Base-by-base conservation (phyloP, 2,797 vertebrate species). In the Microtus obscurus region DNA sequence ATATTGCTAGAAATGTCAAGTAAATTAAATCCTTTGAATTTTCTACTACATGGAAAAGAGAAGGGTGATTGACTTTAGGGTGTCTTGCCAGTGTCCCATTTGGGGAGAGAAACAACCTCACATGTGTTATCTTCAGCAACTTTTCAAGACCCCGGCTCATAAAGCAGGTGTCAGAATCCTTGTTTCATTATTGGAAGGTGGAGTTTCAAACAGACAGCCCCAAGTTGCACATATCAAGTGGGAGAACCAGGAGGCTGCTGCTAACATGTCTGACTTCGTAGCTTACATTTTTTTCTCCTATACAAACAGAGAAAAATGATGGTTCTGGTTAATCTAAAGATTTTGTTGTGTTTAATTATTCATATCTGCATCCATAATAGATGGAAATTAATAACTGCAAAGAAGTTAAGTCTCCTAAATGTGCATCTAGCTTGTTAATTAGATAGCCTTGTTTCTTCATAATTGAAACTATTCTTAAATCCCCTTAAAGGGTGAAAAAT, bases 381-480 rank as follows among this genome's bases (percentile, higher is more conserved):
- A 98, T 96, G 95, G 77, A 71, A 80, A 96, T 97, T 97, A 92
- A 97, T 98, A 95, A 97, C 29, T 83, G 79, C 31, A 80, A 96
- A 97, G 91, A 95, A 88, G 95, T 98, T 98, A 90, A 97, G 96
- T 91, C 43, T 83, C 48, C 65, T 93, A 97, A 97, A 96, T 95
- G 25, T 56, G 12, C 63, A 48, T 87, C 73, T 97, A 94, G 93
- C 89, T 97, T 69, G 13, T 63, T 97, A 94, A 98, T 98, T 95
- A 96, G 79, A 97, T 95, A 97, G 89, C 95, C 94, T 95, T 94
- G 19, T 97, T 98, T 95, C 83, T 98, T 97, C 95, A 31, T 96
- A 85, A 79, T 67, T 95, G 87, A 96, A 97, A 94, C 90, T 25
- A 6, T 98, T 88, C 80, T 87, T 97, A 81, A 81, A 6, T 91